Percentiles rank a stretch among this genome's conserved stretches.
Evolutionary conservation across 1,140 invertebrate species (phyloP).

Genomic region (Macrosteles quadrilineatus): DNA sequence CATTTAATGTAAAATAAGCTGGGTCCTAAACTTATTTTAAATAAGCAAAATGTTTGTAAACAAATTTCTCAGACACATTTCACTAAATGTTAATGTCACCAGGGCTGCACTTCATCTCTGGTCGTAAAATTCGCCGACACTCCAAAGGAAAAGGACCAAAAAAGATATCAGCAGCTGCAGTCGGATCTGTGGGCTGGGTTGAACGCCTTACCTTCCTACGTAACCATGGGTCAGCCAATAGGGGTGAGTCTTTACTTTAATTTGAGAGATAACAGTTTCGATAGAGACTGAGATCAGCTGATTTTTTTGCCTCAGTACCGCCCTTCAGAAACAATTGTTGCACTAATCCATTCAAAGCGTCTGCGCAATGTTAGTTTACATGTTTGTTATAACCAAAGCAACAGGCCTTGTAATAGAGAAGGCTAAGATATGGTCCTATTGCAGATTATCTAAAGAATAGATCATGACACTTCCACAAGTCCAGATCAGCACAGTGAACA

Average conservation of each 20-base stretch:
- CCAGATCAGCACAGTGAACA: too few relatives aligned
- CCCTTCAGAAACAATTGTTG: conserved; percentile 18
- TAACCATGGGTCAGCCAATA: conserved; percentile 36
- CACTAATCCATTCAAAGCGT: too few relatives aligned
- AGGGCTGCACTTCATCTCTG: conserved; percentile 93
- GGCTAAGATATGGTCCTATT: too few relatives aligned
- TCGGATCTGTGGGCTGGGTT: conserved; percentile 76
- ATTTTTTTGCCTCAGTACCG: not conserved
- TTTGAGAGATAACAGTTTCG: not conserved
- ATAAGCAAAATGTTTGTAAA: not conserved
- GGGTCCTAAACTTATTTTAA: too few relatives aligned
- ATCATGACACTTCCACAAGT: too few relatives aligned
- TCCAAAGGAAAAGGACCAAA: conserved; percentile 98
- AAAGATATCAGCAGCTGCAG: conserved; percentile 89
- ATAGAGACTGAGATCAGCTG: not conserved
- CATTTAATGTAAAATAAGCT: too few relatives aligned
- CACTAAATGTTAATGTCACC: conserved; percentile 40
- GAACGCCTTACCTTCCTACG: conserved; percentile 33
- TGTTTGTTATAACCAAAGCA: too few relatives aligned
- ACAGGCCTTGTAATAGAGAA: too few relatives aligned
- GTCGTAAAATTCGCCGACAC: conserved; percentile 99
- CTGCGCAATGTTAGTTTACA: too few relatives aligned
- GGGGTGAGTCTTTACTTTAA: not conserved
- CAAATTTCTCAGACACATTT: too few relatives aligned
- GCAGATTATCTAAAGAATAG: too few relatives aligned